A percentile compares a stretch with the other conserved stretches of the same genome.
Evolutionary conservation across 1,140 invertebrate species (phyloP).

Genomic region (Archivesica marissinica): DNA sequence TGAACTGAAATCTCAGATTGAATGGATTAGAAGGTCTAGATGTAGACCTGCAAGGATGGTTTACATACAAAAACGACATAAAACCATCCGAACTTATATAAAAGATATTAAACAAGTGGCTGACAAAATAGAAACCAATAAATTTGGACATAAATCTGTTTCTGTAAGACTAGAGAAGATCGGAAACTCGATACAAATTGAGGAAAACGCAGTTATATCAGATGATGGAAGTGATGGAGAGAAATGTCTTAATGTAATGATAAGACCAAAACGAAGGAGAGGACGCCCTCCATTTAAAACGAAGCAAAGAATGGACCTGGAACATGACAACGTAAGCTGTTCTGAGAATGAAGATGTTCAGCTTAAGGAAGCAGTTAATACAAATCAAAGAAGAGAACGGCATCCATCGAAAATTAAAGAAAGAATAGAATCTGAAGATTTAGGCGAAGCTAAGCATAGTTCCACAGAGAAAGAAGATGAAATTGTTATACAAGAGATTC

Average conservation of each 20-base stretch:
- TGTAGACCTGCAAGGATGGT: neutral
- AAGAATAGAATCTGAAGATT: too few relatives aligned
- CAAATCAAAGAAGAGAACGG: too few relatives aligned
- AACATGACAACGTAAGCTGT: too few relatives aligned
- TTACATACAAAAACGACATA: neutral
- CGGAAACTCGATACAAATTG: neutral
- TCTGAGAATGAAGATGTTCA: too few relatives aligned
- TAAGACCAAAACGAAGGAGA: neutral
- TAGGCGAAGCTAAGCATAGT: too few relatives aligned
- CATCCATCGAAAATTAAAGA: too few relatives aligned
- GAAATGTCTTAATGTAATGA: neutral
- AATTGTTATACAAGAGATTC: too few relatives aligned
- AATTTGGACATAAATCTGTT: neutral
- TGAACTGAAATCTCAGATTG: conserved; percentile 22
- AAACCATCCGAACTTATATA: neutral
- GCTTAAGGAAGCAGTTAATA: neutral
- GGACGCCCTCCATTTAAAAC: neutral
- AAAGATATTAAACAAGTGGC: neutral
- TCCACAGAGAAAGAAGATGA: too few relatives aligned
- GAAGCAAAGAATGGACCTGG: neutral
- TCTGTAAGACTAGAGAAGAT: neutral
- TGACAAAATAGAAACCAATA: neutral
- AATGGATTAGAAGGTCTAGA: neutral
- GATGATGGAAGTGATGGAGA: neutral
- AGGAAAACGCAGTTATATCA: neutral